phyloP scores from a whole-genome alignment of 2,113 vertebrate species.

The Corvus moneduloides region DNA sequence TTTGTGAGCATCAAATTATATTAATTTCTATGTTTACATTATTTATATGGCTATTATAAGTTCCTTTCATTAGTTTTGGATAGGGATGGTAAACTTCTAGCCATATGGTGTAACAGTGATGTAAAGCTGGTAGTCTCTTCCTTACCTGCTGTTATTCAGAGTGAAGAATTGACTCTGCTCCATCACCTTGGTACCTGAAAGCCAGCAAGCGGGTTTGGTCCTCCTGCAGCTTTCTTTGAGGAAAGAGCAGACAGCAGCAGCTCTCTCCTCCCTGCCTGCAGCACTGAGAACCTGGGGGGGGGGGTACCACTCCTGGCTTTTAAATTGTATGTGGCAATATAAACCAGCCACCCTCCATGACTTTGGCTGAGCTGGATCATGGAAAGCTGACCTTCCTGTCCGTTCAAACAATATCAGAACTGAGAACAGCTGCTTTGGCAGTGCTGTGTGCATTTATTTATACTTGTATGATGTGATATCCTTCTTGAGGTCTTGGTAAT shows the following conservation, averaged over 20 bases:
- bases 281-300: too few relatives aligned
- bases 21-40: neutral
- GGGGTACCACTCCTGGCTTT: neutral
- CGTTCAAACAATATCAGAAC: neutral
- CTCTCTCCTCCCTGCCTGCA: neutral
- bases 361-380: neutral
- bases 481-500: neutral
- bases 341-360: neutral
- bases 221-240: neutral
- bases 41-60: neutral
- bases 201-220: neutral
- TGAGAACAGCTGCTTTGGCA: neutral
- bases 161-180: neutral
- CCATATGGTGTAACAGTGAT: accelerated
- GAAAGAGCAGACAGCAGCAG: neutral
- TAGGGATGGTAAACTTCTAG: neutral
- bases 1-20: neutral
- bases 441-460: neutral
- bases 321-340: neutral
- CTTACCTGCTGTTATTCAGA: neutral
- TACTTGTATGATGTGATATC: neutral
- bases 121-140: neutral
- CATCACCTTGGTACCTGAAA: neutral
- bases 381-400: neutral
- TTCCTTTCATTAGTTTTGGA: neutral